phyloP scores from a whole-genome alignment of 2,797 vertebrate species.

The Mallotus villosus region DNA sequence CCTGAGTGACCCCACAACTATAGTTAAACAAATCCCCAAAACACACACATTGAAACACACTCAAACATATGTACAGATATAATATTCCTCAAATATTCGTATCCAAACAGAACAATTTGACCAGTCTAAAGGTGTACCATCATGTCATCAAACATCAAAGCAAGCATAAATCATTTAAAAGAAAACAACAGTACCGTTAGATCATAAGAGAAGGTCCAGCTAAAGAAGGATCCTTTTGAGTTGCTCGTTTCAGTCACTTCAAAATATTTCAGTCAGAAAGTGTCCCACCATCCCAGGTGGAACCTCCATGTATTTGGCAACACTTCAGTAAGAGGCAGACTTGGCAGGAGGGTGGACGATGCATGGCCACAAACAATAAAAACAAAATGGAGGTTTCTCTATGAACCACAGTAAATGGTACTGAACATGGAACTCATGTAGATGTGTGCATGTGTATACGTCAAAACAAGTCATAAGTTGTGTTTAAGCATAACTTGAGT shows the following conservation, averaged over 20 bases:
- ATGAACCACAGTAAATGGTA: conserved; percentile 14
- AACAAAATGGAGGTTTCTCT: conserved; percentile 19
- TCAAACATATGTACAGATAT: conserved; percentile 40
- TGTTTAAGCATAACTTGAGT: conserved; percentile 45
- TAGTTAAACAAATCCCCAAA: conserved; percentile 17
- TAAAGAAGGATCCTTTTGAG: conserved; percentile 30
- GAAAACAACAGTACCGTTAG: conserved; percentile 23
- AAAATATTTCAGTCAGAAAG: conserved; percentile 33
- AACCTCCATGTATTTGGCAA: conserved; percentile 60
- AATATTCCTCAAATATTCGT: conserved; percentile 44
- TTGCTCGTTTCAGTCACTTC: conserved; percentile 35
- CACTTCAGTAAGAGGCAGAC: conserved; percentile 39
- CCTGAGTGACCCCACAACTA: conserved; percentile 8
- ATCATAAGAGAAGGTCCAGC: conserved; percentile 44
- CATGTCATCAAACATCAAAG: conserved; percentile 47
- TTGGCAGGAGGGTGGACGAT: conserved; percentile 33
- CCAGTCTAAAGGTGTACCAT: conserved; percentile 24
- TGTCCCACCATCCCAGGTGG: conserved; percentile 15
- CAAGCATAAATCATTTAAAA: conserved; percentile 30
- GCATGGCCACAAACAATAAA: conserved; percentile 30
- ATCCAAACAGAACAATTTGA: conserved; percentile 33
- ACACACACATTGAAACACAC: conserved; percentile 35
- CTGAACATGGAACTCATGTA: conserved; percentile 49
- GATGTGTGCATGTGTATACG: neutral
- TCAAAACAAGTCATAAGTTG: conserved; percentile 20